Percentiles rank a stretch among this genome's conserved stretches.
Evolutionary conservation across 2,113 vertebrate species (phyloP).

Genomic region (Triplophysa dalaica): DNA sequence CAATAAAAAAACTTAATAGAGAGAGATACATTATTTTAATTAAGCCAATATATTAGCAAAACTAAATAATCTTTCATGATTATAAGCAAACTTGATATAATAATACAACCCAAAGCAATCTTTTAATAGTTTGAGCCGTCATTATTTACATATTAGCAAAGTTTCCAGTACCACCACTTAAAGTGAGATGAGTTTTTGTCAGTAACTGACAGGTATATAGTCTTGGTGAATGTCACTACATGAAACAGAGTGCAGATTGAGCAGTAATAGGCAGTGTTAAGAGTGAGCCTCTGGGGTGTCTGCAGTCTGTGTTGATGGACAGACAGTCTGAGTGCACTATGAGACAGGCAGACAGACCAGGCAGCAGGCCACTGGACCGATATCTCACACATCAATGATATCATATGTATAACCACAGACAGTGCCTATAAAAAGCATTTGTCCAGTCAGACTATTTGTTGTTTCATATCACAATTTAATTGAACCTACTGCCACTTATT

Average conservation of each 20-base stretch:
- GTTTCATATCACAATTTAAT: neutral
- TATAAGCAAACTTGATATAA: too few species aligned
- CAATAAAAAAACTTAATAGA: too few species aligned
- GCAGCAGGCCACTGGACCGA: neutral
- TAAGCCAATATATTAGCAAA: too few species aligned
- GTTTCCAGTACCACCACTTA: neutral
- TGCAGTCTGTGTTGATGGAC: constrained; percentile 1
- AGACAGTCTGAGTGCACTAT: neutral
- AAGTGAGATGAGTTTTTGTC: neutral
- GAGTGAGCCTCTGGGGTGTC: neutral
- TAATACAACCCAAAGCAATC: too few species aligned
- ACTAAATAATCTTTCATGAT: too few species aligned
- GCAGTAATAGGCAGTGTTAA: neutral
- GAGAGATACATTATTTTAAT: too few species aligned
- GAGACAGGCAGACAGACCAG: constrained; percentile 4
- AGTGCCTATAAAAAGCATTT: constrained; percentile 6
- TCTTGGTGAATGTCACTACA: neutral
- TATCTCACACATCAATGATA: neutral
- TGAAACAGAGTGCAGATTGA: neutral
- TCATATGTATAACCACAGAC: constrained; percentile 14
- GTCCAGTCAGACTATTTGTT: neutral
- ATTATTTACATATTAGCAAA: too few species aligned
- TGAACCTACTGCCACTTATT: neutral
- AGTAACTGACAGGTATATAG: neutral
- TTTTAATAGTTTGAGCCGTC: too few species aligned